Base-by-base conservation (phyloP, 92 coral and sea anemone genomes). In the Paragorgia papillata region DNA sequence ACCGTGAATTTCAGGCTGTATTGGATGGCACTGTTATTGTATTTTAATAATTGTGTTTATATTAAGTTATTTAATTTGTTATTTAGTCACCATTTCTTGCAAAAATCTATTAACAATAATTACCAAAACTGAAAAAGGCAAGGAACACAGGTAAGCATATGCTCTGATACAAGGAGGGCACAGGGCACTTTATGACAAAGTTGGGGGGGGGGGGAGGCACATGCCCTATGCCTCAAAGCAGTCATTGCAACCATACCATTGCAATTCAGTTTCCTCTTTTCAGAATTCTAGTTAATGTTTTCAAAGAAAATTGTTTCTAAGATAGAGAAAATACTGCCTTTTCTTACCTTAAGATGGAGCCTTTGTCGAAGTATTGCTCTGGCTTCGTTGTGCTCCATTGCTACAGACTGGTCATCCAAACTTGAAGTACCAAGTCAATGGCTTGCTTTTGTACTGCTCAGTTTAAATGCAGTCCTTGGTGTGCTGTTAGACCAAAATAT, bases 41-140 rank as follows among this genome's bases (percentile, higher is more conserved):
- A n/a, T n/a, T n/a, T n/a, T n/a, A n/a, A n/a, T n/a, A n/a, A n/a
- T n/a, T n/a, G n/a, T n/a, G n/a, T n/a, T n/a, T n/a, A n/a, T n/a
- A n/a, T n/a, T n/a, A n/a, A n/a, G n/a, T n/a, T n/a, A n/a, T n/a
- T n/a, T n/a, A n/a, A n/a, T n/a, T n/a, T n/a, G n/a, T n/a, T n/a
- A n/a, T 22, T 69, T 62, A 92, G 97, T 92, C 25, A 89, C 89
- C 30, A 92, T 90, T 54, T 85, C 88, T 62, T 92, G 97, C 85
- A 92, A 92, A 82, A 92, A 92, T 62, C 87, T 92, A 13, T 78
- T 85, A 84, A 85, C 89, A 28, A 87, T 94, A 24, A 79, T 81
- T 29, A 94, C 90, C 62, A 90, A 90, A 32, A 79, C 90, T 37
- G 24, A 80, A 84, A 70, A 79, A 46, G 59, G 79, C 6, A 79